Evolutionary conservation across 2,888 invertebrate genomes (phyloP).

Genomic region (Gandaritis pyraliata): DNA sequence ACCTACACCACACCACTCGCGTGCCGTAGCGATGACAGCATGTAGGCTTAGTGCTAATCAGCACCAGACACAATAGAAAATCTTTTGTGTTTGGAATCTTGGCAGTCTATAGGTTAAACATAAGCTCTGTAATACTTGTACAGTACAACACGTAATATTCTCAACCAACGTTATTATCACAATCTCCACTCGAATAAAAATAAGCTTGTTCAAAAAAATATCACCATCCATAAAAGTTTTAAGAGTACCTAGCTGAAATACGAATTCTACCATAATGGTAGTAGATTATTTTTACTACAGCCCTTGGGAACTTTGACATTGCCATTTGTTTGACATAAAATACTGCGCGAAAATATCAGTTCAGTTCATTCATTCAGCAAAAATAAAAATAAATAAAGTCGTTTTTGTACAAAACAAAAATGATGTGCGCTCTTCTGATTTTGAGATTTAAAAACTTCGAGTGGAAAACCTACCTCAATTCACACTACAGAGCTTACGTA

Average conservation of each 20-base stretch:
- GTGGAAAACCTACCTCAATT: slow-evolving; percentile 32
- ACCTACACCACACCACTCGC: no score
- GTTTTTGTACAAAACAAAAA: no score
- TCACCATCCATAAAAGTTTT: neutral
- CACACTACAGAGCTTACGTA: slow-evolving; percentile 49
- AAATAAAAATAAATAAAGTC: no score
- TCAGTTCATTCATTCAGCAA: no score
- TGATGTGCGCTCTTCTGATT: no score
- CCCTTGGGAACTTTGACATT: neutral
- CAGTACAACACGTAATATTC: slow-evolving; percentile 44
- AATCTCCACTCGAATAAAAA: slow-evolving; percentile 50
- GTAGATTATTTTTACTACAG: slow-evolving; percentile 4
- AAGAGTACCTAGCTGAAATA: neutral
- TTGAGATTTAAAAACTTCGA: slow-evolving; percentile 15
- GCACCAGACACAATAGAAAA: no score
- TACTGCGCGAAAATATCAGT: no score
- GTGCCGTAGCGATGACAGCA: no score
- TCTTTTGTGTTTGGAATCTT: no score
- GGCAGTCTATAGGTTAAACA: slow-evolving; percentile 16
- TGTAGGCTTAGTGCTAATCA: no score
- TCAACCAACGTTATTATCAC: slow-evolving; percentile 60
- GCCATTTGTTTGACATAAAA: no score
- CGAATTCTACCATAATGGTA: slow-evolving; percentile 12
- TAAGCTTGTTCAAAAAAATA: neutral
- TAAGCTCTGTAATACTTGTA: slow-evolving; percentile 50